Evolutionary conservation across 2,113 vertebrate genomes (phyloP).

Genomic region (Narcine bancroftii): DNA sequence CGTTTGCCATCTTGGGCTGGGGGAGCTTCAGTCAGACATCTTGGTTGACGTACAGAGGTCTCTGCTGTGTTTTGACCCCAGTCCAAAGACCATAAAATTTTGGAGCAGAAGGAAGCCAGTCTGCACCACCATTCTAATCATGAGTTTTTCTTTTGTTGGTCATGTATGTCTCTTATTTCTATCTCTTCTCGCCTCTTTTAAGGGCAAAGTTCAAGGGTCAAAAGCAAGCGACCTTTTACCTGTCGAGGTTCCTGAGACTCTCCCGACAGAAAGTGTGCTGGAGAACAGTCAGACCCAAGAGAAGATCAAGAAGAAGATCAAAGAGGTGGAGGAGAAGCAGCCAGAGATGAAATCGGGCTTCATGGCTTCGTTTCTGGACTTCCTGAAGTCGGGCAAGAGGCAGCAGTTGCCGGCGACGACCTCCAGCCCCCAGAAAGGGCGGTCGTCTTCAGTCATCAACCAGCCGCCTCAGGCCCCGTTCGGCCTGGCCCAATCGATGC

Average conservation of each 20-base stretch:
- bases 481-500: conserved; percentile 51
- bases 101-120: too few relatives aligned
- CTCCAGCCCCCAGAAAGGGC: conserved; percentile 58
- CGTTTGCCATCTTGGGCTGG: too few relatives aligned
- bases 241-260: conserved; percentile 39
- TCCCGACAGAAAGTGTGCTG: conserved; percentile 49
- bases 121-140: too few relatives aligned
- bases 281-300: conserved; percentile 71
- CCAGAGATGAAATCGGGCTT: conserved; percentile 81
- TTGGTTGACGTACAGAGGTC: too few relatives aligned
- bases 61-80: too few relatives aligned
- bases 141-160: background rate
- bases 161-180: background rate
- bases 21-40: too few relatives aligned
- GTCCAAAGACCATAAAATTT: too few relatives aligned
- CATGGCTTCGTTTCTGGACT: conserved; percentile 86
- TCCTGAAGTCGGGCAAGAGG: conserved; percentile 80
- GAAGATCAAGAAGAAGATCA: conserved; percentile 74
- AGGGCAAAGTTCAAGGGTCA: conserved; percentile 58
- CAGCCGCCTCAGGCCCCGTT: conserved; percentile 57
- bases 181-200: background rate
- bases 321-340: conserved; percentile 81
- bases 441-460: conserved; percentile 48
- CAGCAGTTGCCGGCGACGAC: conserved; percentile 56
- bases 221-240: conserved; percentile 50